Evolutionary conservation across 2,797 vertebrate species (phyloP).

Genomic region (Anomalospiza imberbis): DNA sequence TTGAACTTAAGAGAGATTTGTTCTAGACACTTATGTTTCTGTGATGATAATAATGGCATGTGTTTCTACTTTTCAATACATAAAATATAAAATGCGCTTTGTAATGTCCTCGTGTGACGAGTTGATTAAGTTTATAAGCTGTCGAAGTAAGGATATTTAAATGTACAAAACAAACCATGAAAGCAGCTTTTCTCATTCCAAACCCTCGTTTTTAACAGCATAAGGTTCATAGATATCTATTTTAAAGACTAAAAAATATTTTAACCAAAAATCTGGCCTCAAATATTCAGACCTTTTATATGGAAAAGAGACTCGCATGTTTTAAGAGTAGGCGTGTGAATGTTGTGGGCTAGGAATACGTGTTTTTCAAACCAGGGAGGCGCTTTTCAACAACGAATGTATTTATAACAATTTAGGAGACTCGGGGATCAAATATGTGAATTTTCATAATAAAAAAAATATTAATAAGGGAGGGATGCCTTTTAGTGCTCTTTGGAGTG

Average conservation of each 20-base stretch:
- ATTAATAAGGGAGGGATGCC: not conserved
- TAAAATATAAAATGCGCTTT: not conserved
- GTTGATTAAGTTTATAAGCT: not conserved
- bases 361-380: not conserved
- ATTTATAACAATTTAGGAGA: not conserved
- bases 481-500: not conserved
- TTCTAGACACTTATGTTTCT: not conserved
- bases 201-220: not conserved
- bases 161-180: not conserved
- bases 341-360: not conserved
- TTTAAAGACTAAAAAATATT: not conserved
- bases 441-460: not conserved
- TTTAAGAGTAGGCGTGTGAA: not conserved
- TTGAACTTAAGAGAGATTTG: not conserved
- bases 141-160: not conserved
- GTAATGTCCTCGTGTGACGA: not conserved
- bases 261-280: not conserved
- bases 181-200: not conserved
- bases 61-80: conserved; percentile 9
- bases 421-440: not conserved
- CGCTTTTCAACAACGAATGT: not conserved
- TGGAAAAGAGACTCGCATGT: not conserved
- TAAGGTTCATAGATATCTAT: not conserved
- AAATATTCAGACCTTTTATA: not conserved
- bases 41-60: not conserved